Base-by-base conservation (phyloP, 1,140 invertebrate genomes). In the Galleria mellonella region DNA sequence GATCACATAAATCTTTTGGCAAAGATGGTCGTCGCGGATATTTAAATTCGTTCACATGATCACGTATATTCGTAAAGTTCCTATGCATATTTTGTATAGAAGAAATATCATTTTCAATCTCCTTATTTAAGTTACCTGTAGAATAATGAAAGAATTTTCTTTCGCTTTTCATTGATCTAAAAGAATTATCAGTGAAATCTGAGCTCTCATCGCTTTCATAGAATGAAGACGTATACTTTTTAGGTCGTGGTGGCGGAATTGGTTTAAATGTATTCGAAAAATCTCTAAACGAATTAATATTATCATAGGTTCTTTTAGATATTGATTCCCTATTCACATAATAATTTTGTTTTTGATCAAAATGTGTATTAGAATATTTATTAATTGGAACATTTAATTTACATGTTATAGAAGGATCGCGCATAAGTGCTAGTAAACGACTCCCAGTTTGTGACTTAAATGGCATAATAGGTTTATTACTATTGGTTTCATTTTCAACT, bases 1-100 rank as follows among this genome's bases (percentile, higher is more conserved):
- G 87, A 8, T 90, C 88, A 63, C 91, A 90, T 39, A 92, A 79
- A 55, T 92, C 90, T 52, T 89, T 88, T 0, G 92, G 91, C 27
- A 93, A 58, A 2, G 91, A 92, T 4, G 83, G 83, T 17, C 90
- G 84, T 15, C 89, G 64, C 9, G 73, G 72, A 43, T 55, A 57
- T 36, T 47, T 43, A 14, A 56, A 38, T 32, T 63, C 56, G 37
- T 17, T 62, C 30, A 57, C 51, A 35, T 60, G 43, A 47, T 77
- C 63, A 62, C 64, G 53, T 51, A 76, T 48, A 65, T 78, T 58
- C 60, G 75, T 52, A 60, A 76, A 61, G 73, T 82, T 53, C 48
- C 72, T 64, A 54, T 84, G 65, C 52, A 86, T 67, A 13, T 81
- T 69, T 43, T 83, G 71, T 12, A 86, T 83, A 1, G 78, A 70